These are phyloP conservation scores for Silurus glanis DNA, from an alignment of 2,113 vertebrate species.

Conservation along the genomic window DNA sequence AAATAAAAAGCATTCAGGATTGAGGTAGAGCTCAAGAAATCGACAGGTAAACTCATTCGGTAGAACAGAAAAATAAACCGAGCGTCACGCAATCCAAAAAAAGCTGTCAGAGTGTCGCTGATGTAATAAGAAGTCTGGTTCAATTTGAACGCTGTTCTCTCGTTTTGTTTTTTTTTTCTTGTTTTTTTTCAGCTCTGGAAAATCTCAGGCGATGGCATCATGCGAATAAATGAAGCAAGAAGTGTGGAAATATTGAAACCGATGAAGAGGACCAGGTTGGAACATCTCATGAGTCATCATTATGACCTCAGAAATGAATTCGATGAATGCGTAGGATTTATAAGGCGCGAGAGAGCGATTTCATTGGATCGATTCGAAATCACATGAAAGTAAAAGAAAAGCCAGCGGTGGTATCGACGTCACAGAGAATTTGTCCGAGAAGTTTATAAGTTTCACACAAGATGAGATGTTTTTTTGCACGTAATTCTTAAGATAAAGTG, in stretches of 20 bases:
- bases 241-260: background rate
- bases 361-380: background rate
- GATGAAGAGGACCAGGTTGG: background rate
- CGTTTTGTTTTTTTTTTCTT: background rate
- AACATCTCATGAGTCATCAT: background rate
- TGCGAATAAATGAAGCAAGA: background rate
- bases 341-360: background rate
- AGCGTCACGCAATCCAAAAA: background rate
- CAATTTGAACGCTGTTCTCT: background rate
- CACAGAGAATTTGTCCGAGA: background rate
- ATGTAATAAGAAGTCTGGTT: background rate
- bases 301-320: background rate
- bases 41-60: background rate
- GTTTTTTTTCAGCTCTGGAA: constrained; percentile 9
- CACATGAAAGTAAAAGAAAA: background rate
- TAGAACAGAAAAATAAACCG: constrained; percentile 15
- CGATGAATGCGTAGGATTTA: background rate
- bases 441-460: background rate
- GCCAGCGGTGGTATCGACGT: background rate
- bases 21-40: background rate
- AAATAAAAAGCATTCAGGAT: background rate
- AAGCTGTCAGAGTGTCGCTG: background rate
- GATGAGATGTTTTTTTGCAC: background rate
- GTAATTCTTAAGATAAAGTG: no score
- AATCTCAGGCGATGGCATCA: background rate